Percentiles rank a stretch among this genome's conserved stretches.
These are phyloP conservation scores for Mylabris phalerata DNA, from an alignment of 1,140 invertebrate species.

Conservation along the genomic window DNA sequence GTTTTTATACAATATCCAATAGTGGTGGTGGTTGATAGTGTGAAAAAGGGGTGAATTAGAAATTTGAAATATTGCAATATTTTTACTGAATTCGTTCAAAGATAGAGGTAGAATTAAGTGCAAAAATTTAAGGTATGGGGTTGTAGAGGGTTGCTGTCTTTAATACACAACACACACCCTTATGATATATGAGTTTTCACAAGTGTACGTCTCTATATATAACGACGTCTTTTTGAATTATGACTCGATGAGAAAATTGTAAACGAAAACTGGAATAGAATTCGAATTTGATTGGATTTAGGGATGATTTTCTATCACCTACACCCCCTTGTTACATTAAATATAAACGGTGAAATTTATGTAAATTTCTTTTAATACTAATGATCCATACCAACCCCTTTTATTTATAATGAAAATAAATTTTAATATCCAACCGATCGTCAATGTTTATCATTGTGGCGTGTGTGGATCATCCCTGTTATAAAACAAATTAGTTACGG, in stretches of 20 bases:
- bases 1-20: constrained; percentile 33
- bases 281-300: too few relatives aligned
- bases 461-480: too few relatives aligned
- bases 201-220: constrained; percentile 29
- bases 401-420: constrained; percentile 37
- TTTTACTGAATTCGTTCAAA: too few relatives aligned
- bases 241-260: neutral
- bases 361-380: constrained; percentile 33
- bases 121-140: neutral
- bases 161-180: neutral
- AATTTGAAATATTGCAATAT: too few relatives aligned
- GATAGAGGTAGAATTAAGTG: too few relatives aligned
- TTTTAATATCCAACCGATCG: constrained; percentile 2
- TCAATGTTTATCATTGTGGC: too few relatives aligned
- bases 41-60: too few relatives aligned
- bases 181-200: constrained; percentile 29
- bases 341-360: constrained; percentile 24
- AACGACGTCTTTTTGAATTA: constrained; percentile 28
- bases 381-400: constrained; percentile 29
- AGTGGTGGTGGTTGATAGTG: too few relatives aligned
- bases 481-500: too few relatives aligned
- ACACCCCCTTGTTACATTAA: too few relatives aligned
- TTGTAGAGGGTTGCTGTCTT: neutral
- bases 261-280: too few relatives aligned
- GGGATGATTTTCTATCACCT: too few relatives aligned